These are phyloP conservation scores for Strigamia maritima DNA, from an alignment of 2,888 invertebrate species.

Conservation along the genomic window DNA sequence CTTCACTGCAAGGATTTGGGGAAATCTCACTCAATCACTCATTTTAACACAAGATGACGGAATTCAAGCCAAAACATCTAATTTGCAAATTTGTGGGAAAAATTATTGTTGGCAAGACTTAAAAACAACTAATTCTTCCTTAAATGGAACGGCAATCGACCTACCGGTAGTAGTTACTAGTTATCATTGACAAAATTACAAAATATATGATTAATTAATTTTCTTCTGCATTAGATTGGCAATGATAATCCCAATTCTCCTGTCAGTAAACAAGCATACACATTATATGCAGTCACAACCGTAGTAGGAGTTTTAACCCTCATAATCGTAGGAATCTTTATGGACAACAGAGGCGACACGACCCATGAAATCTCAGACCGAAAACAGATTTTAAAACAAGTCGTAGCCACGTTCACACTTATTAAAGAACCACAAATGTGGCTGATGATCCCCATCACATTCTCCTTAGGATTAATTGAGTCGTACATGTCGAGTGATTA, in stretches of 20 bases:
- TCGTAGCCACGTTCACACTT: constrained; percentile 81
- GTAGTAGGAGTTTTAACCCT: constrained; percentile 31
- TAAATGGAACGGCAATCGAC: not conserved
- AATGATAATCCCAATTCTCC: constrained; percentile 34
- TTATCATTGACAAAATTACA: too few relatives aligned
- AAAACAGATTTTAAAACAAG: not conserved
- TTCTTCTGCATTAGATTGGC: too few relatives aligned
- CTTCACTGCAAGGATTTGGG: constrained; percentile 35
- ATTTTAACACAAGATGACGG: not conserved
- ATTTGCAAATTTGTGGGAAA: not conserved
- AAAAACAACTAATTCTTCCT: not conserved
- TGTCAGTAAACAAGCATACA: constrained; percentile 17
- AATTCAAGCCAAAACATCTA: not conserved
- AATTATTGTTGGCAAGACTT: not conserved
- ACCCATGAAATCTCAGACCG: not conserved
- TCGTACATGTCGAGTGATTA: constrained; percentile 65
- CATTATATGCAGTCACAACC: not conserved
- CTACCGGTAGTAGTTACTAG: too few relatives aligned
- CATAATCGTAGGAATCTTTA: constrained; percentile 29
- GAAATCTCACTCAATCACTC: constrained; percentile 22
- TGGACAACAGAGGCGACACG: not conserved
- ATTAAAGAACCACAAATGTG: constrained; percentile 87
- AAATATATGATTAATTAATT: too few relatives aligned
- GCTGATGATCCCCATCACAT: constrained; percentile 86
- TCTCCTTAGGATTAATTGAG: constrained; percentile 97